Conservation (phyloP, 2,888 invertebrate species). For the Brachypterus glaber region DNA sequence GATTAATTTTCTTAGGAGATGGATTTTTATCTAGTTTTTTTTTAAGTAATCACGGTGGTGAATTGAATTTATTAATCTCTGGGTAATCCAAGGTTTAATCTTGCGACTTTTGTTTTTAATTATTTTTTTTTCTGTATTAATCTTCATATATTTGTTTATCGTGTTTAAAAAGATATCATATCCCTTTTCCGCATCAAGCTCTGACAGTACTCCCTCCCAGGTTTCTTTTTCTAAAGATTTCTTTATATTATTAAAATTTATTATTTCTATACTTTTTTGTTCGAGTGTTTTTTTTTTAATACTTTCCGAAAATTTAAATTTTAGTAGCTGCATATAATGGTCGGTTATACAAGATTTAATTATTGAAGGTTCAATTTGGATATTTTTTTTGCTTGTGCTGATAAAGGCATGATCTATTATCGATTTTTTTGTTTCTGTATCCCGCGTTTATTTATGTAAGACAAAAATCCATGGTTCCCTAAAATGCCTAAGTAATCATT, state of each 20-base stretch:
- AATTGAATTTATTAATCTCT: slow-evolving; percentile 4
- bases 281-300: background rate
- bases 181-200: slow-evolving; percentile 1
- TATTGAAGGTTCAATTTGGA: background rate
- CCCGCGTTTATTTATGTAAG: slow-evolving; percentile 2
- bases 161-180: slow-evolving; percentile 1
- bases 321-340: background rate
- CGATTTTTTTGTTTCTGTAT: background rate
- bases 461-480: slow-evolving; percentile 3
- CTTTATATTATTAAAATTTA: background rate
- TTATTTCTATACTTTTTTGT: background rate
- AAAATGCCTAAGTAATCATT: background rate
- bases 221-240: background rate
- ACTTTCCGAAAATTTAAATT: no score
- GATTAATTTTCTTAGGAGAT: background rate
- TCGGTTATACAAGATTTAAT: background rate
- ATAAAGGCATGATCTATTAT: slow-evolving; percentile 1
- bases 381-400: background rate
- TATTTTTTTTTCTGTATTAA: background rate
- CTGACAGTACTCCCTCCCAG: background rate
- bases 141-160: background rate
- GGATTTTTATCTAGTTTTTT: background rate
- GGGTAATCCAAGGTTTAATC: slow-evolving; percentile 4
- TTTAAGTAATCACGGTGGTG: slow-evolving; percentile 4
- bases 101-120: slow-evolving; percentile 3